These are phyloP conservation scores for Limnephilus marmoratus DNA, from an alignment of 2,888 invertebrate genomes.

Conservation along the genomic window DNA sequence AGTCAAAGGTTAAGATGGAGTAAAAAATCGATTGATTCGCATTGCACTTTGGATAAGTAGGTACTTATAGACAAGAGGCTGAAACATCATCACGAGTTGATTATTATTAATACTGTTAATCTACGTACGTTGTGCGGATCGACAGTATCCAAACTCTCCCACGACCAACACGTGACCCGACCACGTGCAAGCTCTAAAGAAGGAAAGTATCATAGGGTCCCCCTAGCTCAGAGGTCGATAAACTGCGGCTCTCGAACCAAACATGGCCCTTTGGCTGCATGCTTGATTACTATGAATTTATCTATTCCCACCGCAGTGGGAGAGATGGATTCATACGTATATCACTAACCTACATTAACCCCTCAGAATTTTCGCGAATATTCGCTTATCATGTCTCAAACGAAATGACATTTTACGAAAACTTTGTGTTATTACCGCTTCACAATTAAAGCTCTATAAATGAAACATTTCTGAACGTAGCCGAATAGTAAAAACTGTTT, in stretches of 20 bases:
- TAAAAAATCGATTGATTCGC: constrained; percentile 15
- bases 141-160: constrained; percentile 21
- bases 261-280: no score
- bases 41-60: constrained; percentile 10
- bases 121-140: constrained; percentile 6
- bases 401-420: no score
- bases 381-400: no score
- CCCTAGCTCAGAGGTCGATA: not conserved
- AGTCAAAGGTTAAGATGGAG: not conserved
- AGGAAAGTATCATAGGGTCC: not conserved
- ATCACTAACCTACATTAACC: no score
- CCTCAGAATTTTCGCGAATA: no score
- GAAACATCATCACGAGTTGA: not conserved
- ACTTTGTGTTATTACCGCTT: no score
- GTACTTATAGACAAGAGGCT: not conserved
- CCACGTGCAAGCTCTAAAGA: constrained; percentile 14
- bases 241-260: not conserved
- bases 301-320: no score
- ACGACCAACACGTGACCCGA: constrained; percentile 39
- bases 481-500: no score
- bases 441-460: no score
- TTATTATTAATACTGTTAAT: constrained; percentile 14
- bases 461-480: no score
- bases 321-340: no score
- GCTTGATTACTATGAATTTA: no score